Percentiles rank a stretch among this genome's conserved stretches.
Evolutionary conservation across 2,113 vertebrate genomes (phyloP).

Genomic region (Limnothrissa miodon): DNA sequence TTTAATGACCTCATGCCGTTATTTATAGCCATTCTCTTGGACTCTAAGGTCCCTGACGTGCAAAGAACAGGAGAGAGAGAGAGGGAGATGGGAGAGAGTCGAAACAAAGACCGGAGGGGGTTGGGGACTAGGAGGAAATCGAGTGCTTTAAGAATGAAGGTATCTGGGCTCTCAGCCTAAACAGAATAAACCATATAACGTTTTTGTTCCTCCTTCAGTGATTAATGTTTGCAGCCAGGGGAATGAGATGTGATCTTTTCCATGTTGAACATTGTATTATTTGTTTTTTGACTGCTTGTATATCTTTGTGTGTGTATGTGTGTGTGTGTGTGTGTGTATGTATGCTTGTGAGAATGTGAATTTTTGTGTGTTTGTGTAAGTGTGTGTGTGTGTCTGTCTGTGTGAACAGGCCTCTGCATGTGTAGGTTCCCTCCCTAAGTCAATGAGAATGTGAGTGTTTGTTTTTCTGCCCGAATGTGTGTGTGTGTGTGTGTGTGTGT

Average conservation of each 20-base stretch:
- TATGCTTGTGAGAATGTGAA: background rate
- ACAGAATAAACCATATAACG: constrained; percentile 27
- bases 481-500: background rate
- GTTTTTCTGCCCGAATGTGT: background rate
- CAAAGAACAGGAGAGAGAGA: background rate
- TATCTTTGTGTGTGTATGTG: constrained; percentile 17
- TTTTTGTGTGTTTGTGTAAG: background rate
- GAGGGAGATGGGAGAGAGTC: constrained; percentile 26
- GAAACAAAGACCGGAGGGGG: background rate
- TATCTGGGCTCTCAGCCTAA: constrained; percentile 35
- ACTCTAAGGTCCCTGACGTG: background rate
- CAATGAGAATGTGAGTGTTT: background rate
- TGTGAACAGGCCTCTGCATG: background rate
- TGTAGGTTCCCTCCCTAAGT: background rate
- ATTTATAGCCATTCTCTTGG: constrained; percentile 59
- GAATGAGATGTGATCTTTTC: background rate
- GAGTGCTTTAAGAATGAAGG: constrained; percentile 40
- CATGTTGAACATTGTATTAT: background rate
- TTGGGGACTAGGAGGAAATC: background rate
- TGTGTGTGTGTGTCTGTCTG: too few species aligned
- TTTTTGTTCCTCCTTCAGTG: constrained; percentile 23
- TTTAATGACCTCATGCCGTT: constrained; percentile 58
- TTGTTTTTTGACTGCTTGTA: constrained; percentile 17
- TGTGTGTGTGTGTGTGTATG: background rate
- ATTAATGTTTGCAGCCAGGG: constrained; percentile 30